Evolutionary conservation across 2,888 invertebrate species (phyloP), one percentile per base, ranked within the genome.

Genomic region (Oscheius sp.): DNA sequence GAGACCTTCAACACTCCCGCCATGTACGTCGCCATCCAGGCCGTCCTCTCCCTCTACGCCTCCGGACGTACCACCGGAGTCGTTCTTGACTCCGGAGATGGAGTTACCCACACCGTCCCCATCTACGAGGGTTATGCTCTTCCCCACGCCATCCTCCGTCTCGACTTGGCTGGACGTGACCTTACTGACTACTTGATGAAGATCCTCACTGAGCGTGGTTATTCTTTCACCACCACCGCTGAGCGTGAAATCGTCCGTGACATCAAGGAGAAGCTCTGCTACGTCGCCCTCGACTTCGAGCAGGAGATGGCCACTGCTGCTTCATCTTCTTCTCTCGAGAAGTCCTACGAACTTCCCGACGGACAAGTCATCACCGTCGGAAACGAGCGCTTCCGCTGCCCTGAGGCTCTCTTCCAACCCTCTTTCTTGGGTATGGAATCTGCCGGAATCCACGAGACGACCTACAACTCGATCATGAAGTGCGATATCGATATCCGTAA

Each of bases 201-300:
- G 86, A 90, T 90, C 86, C 87, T 90, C 75, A 90, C 86, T 58
- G 88, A 88, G 79, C 84, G 88, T 70, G 88, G 88, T 71, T 88
- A 88, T 80, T 86, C 86, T 37, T 88, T 88, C 85, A 87, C 86
- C 75, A 73, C 73, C 75, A 76, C 78, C 65, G 80, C 64, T 31
- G 75, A 88, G 88, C 93, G 90, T 86, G 95, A 95, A 91, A 95
- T 95, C 87, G 95, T 95, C 75, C 92, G 94, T 84, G 94, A 95
- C 89, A 94, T 95, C 81, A 85, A 85, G 88, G 98, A 98, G 88
- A 96, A 96, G 88, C 90, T 98, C 33, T 98, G 98, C 89, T 98
- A 98, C 87, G 94, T 97, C 85, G 97, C 96, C 15, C 97, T 98
- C 88, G 95, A 98, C 88, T 92, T 98, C 77, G 97, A 97, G 88